Conservation (phyloP, 2,888 invertebrate species). For the Spialia ferax region DNA sequence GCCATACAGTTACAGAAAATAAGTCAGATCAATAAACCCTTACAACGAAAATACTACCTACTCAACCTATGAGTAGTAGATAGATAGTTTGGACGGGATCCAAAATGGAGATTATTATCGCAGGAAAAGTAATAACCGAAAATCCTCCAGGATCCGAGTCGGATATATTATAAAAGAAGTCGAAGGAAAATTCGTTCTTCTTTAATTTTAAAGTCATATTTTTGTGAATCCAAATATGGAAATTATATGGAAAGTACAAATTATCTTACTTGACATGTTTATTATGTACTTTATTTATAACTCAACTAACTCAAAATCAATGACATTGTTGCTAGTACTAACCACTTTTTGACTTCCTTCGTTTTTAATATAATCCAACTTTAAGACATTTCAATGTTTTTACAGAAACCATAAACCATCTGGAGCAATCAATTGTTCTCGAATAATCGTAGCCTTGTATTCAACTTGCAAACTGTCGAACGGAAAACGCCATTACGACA, state of each 20-base stretch:
- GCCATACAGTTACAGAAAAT: neutral
- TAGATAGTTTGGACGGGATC: conserved; percentile 13
- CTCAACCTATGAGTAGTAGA: neutral
- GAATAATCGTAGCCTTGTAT: too few species aligned
- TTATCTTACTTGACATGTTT: too few species aligned
- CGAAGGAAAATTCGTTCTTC: neutral
- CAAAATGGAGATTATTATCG: conserved; percentile 18
- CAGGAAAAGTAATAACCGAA: conserved; percentile 8
- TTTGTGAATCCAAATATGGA: too few species aligned
- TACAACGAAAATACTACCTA: neutral
- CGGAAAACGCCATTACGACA: neutral
- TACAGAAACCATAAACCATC: too few species aligned
- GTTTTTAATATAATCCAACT: neutral
- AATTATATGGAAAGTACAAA: too few species aligned
- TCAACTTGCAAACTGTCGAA: too few species aligned
- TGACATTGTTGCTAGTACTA: neutral
- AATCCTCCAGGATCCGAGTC: conserved; percentile 1
- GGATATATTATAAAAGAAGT: neutral
- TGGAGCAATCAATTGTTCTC: too few species aligned
- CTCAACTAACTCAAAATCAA: too few species aligned
- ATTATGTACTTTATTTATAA: too few species aligned
- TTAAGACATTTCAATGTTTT: neutral
- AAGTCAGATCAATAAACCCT: neutral
- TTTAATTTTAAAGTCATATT: neutral
- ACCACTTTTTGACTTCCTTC: neutral